Percentiles rank a stretch among this genome's conserved stretches.
Conservation (phyloP, 2,797 vertebrate genomes). For the Heterohyrax brucei region DNA sequence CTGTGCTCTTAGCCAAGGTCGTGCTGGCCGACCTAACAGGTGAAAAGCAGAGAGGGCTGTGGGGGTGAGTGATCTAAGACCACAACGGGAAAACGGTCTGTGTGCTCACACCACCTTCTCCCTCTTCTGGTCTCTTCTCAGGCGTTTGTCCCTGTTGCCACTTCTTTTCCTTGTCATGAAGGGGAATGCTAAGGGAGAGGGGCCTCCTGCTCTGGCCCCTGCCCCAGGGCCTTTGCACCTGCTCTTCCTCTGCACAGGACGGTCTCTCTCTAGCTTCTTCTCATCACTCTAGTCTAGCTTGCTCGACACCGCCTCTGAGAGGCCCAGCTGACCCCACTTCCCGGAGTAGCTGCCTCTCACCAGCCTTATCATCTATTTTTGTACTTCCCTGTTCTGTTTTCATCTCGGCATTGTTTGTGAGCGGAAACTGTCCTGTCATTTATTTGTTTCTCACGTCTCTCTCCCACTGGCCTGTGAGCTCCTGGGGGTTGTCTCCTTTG, state of each 20-base stretch:
- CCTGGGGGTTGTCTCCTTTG: not conserved
- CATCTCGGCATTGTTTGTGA: too few relatives aligned
- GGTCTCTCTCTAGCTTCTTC: too few relatives aligned
- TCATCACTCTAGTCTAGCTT: not conserved
- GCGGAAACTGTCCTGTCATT: not conserved
- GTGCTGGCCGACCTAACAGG: not conserved
- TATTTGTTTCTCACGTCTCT: not conserved
- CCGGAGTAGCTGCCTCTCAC: not conserved
- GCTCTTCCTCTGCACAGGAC: not conserved
- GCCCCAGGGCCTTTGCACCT: not conserved
- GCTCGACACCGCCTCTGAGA: not conserved
- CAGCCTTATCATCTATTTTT: too few relatives aligned
- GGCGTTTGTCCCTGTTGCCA: not conserved
- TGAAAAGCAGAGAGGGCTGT: not conserved
- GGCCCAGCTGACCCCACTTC: not conserved
- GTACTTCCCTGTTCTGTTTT: not conserved
- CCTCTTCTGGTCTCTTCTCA: not conserved
- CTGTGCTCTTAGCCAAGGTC: not conserved
- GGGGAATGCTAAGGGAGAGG: too few relatives aligned
- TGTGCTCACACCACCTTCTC: not conserved
- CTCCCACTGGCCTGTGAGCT: not conserved
- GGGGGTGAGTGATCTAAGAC: too few relatives aligned
- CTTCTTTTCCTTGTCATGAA: not conserved
- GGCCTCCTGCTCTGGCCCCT: too few relatives aligned
- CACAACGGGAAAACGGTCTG: too few relatives aligned